A percentile compares a stretch with the other conserved stretches of the same genome.
These are phyloP conservation scores for Oxyteleia sp. DNA, from an alignment of 2,888 invertebrate genomes.

Conservation along the genomic window DNA sequence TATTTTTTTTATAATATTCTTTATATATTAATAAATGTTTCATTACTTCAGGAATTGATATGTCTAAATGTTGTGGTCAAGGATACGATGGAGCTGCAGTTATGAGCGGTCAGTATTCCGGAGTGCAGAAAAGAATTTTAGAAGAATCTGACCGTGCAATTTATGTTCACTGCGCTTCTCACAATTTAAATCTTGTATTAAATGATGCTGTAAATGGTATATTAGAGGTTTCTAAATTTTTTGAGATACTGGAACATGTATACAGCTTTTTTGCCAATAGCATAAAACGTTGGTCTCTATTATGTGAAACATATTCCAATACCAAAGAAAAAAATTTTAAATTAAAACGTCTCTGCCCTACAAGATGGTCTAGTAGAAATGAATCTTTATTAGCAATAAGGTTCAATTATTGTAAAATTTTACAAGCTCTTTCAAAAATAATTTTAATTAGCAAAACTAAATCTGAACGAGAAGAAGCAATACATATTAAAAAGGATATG, in stretches of 20 bases:
- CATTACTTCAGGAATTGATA: conserved; percentile 62
- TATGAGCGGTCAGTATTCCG: conserved; percentile 64
- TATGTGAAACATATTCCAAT: conserved; percentile 76
- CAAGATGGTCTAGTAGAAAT: conserved; percentile 79
- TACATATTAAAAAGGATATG: conserved; percentile 47
- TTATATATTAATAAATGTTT: conserved; percentile 6
- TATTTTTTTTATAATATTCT: conserved; percentile 5
- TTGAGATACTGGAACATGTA: conserved; percentile 30
- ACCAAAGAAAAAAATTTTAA: conserved; percentile 76
- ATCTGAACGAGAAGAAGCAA: conserved; percentile 72
- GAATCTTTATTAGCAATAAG: conserved; percentile 76
- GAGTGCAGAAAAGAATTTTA: conserved; percentile 58
- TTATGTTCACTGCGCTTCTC: conserved; percentile 71
- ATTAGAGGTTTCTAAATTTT: conserved; percentile 41
- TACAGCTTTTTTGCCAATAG: conserved; percentile 46
- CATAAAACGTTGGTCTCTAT: conserved; percentile 77
- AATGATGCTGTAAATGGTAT: conserved; percentile 51
- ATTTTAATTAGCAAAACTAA: conserved; percentile 62
- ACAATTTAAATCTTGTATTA: conserved; percentile 67
- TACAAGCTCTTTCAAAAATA: conserved; percentile 75
- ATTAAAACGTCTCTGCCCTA: conserved; percentile 77
- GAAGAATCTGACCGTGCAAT: conserved; percentile 51
- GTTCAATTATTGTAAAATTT: conserved; percentile 73
- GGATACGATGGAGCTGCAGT: conserved; percentile 71
- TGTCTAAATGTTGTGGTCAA: conserved; percentile 70